A percentile compares a stretch with the other conserved stretches of the same genome.
Conservation (phyloP, 2,113 vertebrate species). For the Chascanopsetta lugubris region DNA sequence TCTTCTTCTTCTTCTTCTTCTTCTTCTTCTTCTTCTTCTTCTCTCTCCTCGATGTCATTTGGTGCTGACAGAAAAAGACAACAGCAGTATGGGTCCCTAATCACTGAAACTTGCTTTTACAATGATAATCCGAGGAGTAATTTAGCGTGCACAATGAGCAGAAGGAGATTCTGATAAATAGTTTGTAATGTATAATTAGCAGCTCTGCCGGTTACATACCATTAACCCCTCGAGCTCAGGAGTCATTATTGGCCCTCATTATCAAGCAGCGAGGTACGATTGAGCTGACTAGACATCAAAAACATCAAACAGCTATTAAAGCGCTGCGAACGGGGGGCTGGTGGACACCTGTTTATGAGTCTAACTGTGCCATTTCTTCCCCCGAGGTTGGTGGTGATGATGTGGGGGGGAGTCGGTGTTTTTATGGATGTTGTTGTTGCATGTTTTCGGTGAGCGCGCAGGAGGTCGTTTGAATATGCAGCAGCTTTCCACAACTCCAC, state of each 20-base stretch:
- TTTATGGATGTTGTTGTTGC: constrained; percentile 61
- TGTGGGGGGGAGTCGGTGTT: constrained; percentile 65
- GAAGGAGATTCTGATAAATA: constrained; percentile 99
- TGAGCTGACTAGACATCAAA: constrained; percentile 97
- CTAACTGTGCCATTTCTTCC: constrained; percentile 77
- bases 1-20: too few relatives aligned
- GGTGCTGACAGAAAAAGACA: constrained; percentile 83
- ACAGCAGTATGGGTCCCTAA: constrained; percentile 92
- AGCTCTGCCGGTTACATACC: constrained; percentile 97
- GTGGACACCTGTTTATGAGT: constrained; percentile 81
- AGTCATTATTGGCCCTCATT: constrained; percentile 97
- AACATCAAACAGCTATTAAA: constrained; percentile 92
- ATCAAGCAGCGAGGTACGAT: constrained; percentile 98
- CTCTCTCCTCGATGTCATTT: constrained; percentile 70
- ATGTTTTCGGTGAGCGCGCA: constrained; percentile 35
- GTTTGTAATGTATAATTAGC: constrained; percentile 99
- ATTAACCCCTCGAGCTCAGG: constrained; percentile 99
- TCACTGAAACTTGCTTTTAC: constrained; percentile 99
- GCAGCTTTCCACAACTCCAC: constrained; percentile 34
- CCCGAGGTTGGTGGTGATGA: constrained; percentile 72
- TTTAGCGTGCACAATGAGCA: constrained; percentile 99
- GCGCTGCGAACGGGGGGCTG: constrained; percentile 55
- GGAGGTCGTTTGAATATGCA: constrained; percentile 41
- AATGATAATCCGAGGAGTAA: constrained; percentile 99
- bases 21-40: too few relatives aligned